Conservation (phyloP, 2,888 invertebrate species). For the Tolmerus cingulatus region DNA sequence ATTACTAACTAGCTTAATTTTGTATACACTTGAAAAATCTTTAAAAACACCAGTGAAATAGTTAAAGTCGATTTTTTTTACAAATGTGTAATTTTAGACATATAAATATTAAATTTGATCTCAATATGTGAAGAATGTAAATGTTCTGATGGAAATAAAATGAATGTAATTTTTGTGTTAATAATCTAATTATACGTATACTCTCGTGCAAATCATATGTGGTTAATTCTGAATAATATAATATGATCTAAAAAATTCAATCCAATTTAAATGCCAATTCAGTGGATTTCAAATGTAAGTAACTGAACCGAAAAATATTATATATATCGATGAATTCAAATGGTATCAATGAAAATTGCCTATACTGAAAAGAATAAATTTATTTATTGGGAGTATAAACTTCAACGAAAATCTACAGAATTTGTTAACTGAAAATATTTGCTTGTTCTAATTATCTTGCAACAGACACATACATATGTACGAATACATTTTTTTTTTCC, state of each 20-base stretch:
- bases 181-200: neutral
- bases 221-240: neutral
- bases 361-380: neutral
- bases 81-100: neutral
- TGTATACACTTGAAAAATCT: too few species aligned
- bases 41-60: neutral
- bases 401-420: too few species aligned
- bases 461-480: too few species aligned
- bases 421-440: neutral
- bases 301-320: neutral
- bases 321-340: neutral
- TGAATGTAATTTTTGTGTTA: neutral
- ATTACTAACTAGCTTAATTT: too few species aligned
- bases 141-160: neutral
- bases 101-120: conserved; percentile 5
- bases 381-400: neutral
- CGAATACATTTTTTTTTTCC: neutral
- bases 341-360: neutral
- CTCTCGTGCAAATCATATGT: neutral
- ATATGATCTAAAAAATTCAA: neutral
- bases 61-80: neutral
- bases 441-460: too few species aligned
- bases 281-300: neutral
- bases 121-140: neutral
- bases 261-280: neutral